Percentiles rank a stretch among this genome's conserved stretches.
phyloP scores from a whole-genome alignment of 1,140 invertebrate species.

The Oedothorax gibbosus region DNA sequence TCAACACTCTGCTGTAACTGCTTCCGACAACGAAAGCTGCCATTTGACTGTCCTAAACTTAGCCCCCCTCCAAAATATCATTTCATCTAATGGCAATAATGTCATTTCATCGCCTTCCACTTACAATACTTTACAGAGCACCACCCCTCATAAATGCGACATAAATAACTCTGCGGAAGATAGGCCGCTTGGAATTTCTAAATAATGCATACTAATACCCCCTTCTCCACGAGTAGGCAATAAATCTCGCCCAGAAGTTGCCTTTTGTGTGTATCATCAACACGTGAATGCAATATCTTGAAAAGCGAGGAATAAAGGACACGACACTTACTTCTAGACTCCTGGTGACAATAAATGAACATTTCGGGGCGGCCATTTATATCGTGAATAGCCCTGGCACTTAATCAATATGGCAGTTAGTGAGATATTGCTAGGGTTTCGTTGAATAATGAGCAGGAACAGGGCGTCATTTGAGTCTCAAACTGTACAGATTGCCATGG shows the following conservation, averaged over 20 bases:
- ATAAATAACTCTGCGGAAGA: constrained; percentile 24
- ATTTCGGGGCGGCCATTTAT: constrained; percentile 38
- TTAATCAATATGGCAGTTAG: constrained; percentile 56
- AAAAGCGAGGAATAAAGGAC: constrained; percentile 14
- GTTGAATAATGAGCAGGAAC: constrained; percentile 43
- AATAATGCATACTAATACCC: constrained; percentile 55
- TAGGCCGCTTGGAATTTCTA: constrained; percentile 27
- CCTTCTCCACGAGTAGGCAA: constrained; percentile 29
- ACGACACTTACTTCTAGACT: not conserved
- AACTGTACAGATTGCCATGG: constrained; percentile 45
- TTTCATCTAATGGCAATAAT: constrained; percentile 9
- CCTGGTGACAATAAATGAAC: constrained; percentile 48
- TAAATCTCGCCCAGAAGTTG: constrained; percentile 1
- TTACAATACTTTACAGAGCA: not conserved
- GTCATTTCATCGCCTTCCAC: not conserved
- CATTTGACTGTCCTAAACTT: not conserved
- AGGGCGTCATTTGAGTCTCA: constrained; percentile 25
- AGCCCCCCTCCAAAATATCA: not conserved
- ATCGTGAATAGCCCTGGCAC: constrained; percentile 44
- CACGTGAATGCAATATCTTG: constrained; percentile 52
- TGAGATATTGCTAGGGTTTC: constrained; percentile 42
- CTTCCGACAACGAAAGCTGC: too few species aligned
- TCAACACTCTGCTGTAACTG: too few species aligned
- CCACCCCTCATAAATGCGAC: constrained; percentile 11
- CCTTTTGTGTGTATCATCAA: constrained; percentile 35